Evolutionary conservation across 2,888 invertebrate species (phyloP).

Genomic region (Andrena fulva): DNA sequence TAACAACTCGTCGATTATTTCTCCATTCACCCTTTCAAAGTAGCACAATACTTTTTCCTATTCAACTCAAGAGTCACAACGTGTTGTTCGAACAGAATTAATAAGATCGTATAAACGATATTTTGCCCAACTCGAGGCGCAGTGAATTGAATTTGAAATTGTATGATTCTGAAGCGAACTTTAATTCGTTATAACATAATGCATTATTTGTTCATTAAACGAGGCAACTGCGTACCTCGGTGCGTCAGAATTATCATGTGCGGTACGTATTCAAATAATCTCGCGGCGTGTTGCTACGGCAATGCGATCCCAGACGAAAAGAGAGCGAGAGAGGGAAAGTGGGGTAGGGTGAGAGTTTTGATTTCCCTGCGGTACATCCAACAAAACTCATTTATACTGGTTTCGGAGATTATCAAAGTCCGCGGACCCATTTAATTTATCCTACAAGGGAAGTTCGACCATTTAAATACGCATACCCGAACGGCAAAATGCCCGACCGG

Average conservation of each 20-base stretch:
- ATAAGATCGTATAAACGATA: too few relatives aligned
- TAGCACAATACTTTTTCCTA: too few relatives aligned
- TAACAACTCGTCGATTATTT: too few relatives aligned
- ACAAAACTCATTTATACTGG: slow-evolving; percentile 78
- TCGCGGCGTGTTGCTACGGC: slow-evolving; percentile 58
- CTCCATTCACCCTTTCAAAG: too few relatives aligned
- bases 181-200: neutral
- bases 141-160: neutral
- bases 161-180: neutral
- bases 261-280: slow-evolving; percentile 55
- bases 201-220: slow-evolving; percentile 13
- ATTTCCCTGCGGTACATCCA: slow-evolving; percentile 78
- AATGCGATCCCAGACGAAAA: slow-evolving; percentile 59
- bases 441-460: slow-evolving; percentile 67
- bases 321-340: slow-evolving; percentile 43
- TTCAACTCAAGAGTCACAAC: too few relatives aligned
- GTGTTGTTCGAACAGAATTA: too few relatives aligned
- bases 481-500: slow-evolving; percentile 53
- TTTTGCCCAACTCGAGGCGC: neutral
- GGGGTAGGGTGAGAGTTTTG: slow-evolving; percentile 69
- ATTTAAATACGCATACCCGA: slow-evolving; percentile 71
- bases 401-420: slow-evolving; percentile 76
- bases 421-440: slow-evolving; percentile 74
- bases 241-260: slow-evolving; percentile 58
- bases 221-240: neutral